Base-by-base conservation (phyloP, 1,140 invertebrate genomes). In the Aphidius ervi region DNA sequence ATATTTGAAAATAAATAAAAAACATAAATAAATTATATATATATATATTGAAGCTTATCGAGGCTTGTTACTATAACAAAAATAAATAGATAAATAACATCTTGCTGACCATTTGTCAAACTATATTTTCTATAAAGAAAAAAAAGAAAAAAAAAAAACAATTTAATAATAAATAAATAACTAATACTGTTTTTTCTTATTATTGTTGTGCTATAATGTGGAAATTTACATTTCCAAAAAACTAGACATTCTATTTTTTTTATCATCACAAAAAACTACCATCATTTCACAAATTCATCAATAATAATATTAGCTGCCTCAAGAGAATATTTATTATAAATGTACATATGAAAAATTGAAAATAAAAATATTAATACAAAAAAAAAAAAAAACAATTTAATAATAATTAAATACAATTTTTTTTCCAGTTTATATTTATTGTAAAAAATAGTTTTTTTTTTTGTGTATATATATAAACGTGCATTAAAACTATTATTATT, bases 251-350 rank as follows among this genome's bases (percentile, higher is more conserved):
- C 59, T 70, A 61, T 67, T 65, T 69, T 74, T 73, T 69, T 73
- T 59, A 56, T 64, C 46, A 58, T 64, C 60, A 31, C 23, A 31
- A 31, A 31, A 31, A 53, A 56, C 9, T 47, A 46, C 40, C 5
- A 55, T 56, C 57, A 49, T 71, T 67, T 56, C 16, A 62, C 65
- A 70, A 68, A 72, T 68, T 70, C 70, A 69, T 65, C 66, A 68
- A 74, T 73, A 62, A 73, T 31, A 68, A 72, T 71, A 69, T 65
- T 73, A 74, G 65, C 66, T 66, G 65, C 65, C 68, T 74, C 67
- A 70, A 65, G 62, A 73, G 67, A 61, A 56, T 74, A 75, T 76
- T 75, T 76, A 76, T 76, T 75, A 75, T 76, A 70, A 74, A 76
- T 76, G 74, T 76, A 76, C 70, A 76, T 76, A 75, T 57, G 47